Evolutionary conservation across 2,113 vertebrate species (phyloP), one percentile per base, ranked within the genome.

Genomic region (Collichthys lucidus): DNA sequence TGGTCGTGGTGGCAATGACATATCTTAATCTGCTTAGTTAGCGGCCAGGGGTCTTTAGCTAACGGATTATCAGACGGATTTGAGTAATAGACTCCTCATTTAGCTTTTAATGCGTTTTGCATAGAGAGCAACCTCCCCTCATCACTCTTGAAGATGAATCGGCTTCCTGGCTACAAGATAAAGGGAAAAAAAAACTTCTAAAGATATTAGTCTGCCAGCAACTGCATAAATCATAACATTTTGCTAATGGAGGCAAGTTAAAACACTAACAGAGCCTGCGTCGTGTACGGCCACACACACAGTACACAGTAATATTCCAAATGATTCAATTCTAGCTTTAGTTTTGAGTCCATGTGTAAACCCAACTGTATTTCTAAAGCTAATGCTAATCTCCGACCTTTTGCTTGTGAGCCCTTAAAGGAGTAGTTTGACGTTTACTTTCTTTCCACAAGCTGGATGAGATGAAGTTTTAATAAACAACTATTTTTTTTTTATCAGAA

Each of bases 41-140:
- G 96, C 93, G 94, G 95, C 95, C 95, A 95, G 96, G 94, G 95
- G 96, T 96, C 95, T 96, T 96, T 95, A 95, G 95, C 96, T 96
- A 97, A 96, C 95, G 92, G 96, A 97, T 97, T 95, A 97, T 96
- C 95, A 96, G 93, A 83, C 92, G 94, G 91, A 95, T 95, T 96
- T 98, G 97, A 98, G 95, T 97, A 97, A 98, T 98, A 97, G 96
- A 98, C 96, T 97, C 95, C 97, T 97, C 96, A 96, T 97, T 98
- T 97, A 95, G 96, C 96, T 96, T 40, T 95, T 97, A 97, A 98
- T 97, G 97, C 94, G 93, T 97, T 97, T 97, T 97, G 97, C 97
- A 97, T 97, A 95, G 96, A 97, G 96, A 97, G 96, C 96, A 96
- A 96, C 96, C 95, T 95, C 92, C 95, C 94, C 95, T 97, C 97